Percentiles rank a stretch among this genome's conserved stretches.
Evolutionary conservation across 1,140 invertebrate genomes (phyloP).

Genomic region (Macrobrachium rosenbergii): DNA sequence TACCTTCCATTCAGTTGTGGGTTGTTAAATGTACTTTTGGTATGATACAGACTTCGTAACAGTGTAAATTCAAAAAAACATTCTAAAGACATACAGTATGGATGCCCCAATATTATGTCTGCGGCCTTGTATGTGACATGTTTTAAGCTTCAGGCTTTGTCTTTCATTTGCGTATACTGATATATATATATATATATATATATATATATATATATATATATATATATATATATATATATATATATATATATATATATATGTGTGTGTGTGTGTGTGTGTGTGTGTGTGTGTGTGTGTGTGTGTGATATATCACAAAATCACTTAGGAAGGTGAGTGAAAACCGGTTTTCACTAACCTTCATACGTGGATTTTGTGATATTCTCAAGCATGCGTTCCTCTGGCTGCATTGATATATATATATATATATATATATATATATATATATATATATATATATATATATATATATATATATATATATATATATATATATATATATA

Average conservation of each 20-base stretch:
- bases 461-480: slow-evolving; percentile 21
- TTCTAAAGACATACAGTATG: too few species aligned
- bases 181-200: slow-evolving; percentile 1
- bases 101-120: not conserved
- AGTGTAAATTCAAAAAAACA: too few species aligned
- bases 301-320: too few species aligned
- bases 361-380: too few species aligned
- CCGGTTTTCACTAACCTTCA: too few species aligned
- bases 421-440: slow-evolving; percentile 23
- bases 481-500: not conserved
- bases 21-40: too few species aligned
- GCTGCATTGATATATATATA: too few species aligned
- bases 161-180: not conserved
- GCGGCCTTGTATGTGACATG: not conserved
- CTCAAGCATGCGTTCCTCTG: too few species aligned
- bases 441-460: slow-evolving; percentile 26
- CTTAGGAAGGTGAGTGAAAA: too few species aligned
- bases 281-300: not conserved
- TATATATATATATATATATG: slow-evolving; percentile 11
- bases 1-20: too few species aligned
- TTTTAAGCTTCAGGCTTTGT: too few species aligned
- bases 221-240: slow-evolving; percentile 8
- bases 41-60: too few species aligned
- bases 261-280: not conserved
- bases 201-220: slow-evolving; percentile 14